phyloP scores from a whole-genome alignment of 2,113 vertebrate genomes.

The Parotia lawesii region DNA sequence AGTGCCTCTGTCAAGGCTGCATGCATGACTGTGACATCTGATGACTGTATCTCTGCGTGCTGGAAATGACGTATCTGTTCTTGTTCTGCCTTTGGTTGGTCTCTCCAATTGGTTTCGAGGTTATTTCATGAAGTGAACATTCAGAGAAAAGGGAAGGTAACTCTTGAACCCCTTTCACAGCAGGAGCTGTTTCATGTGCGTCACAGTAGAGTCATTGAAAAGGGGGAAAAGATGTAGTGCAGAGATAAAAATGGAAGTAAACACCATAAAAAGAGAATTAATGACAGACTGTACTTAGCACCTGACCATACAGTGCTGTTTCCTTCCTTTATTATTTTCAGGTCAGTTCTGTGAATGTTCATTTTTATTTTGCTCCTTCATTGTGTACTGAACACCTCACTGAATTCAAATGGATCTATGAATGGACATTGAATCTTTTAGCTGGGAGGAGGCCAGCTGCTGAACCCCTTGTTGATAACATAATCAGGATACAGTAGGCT shows the following conservation, averaged over 20 bases:
- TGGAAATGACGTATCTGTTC: background rate
- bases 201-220: background rate
- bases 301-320: background rate
- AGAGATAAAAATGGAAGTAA: background rate
- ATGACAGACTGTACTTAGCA: background rate
- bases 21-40: background rate
- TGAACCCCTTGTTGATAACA: background rate
- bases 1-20: background rate
- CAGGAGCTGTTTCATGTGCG: background rate
- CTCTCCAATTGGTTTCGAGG: background rate
- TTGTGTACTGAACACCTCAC: background rate
- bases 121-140: background rate
- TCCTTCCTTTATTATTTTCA: background rate
- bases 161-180: background rate
- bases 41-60: fast-evolving
- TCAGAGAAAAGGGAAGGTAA: background rate
- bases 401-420: background rate
- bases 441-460: background rate
- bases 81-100: background rate
- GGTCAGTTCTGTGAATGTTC: background rate
- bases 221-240: background rate
- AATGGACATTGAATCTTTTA: background rate
- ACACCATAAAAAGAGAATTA: background rate
- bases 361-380: background rate
- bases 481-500: background rate